phyloP scores from a whole-genome alignment of 2,113 vertebrate genomes.

The Halcyon malimbica region DNA sequence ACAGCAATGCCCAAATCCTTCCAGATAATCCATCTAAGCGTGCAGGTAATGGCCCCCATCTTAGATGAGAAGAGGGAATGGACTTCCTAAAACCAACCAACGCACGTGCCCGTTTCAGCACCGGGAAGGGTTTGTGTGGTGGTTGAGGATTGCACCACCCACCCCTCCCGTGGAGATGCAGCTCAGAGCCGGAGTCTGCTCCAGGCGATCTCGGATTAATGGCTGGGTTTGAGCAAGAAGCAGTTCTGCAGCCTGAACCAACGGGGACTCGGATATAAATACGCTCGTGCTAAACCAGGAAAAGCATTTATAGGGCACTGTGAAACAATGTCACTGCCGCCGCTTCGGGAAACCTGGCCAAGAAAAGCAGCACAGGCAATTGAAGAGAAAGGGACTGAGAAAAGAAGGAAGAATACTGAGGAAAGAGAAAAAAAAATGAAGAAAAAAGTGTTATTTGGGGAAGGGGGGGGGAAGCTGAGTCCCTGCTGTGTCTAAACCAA shows the following conservation, averaged over 20 bases:
- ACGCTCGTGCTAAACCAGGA: not conserved
- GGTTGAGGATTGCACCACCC: not conserved
- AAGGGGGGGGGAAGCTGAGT: not conserved
- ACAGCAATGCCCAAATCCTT: not conserved
- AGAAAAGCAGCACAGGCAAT: not conserved
- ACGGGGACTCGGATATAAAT: rapidly evolving
- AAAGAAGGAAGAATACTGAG: not conserved
- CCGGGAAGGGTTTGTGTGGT: not conserved
- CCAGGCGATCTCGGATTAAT: not conserved
- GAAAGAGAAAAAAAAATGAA: not conserved
- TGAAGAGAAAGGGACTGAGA: not conserved
- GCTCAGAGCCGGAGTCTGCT: not conserved
- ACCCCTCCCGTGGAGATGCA: not conserved
- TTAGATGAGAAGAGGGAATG: not conserved
- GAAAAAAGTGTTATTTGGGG: too few species aligned
- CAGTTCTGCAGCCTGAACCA: not conserved
- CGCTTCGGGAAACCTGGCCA: not conserved
- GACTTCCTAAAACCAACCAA: not conserved
- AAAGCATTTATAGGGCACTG: not conserved
- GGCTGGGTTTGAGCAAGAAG: not conserved
- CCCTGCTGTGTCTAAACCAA: not conserved
- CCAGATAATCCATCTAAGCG: not conserved
- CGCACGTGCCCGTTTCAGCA: rapidly evolving
- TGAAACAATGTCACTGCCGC: not conserved
- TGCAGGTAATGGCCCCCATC: not conserved